phyloP scores from a whole-genome alignment of 1,140 invertebrate genomes.

The Lordiphosa collinella region DNA sequence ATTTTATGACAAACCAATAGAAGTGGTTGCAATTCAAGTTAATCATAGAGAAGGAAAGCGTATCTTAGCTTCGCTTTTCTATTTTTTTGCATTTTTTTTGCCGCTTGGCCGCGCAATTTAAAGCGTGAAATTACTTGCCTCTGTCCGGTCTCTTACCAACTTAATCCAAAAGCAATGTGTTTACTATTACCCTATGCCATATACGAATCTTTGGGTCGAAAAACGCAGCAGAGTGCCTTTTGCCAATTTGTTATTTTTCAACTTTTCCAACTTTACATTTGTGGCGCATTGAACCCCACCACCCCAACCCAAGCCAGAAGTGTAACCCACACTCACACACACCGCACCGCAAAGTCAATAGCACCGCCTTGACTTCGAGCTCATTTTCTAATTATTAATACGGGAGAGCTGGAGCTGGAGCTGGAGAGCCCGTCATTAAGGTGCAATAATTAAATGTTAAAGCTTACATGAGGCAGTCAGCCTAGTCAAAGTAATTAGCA shows the following conservation, averaged over 20 bases:
- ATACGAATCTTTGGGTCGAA: neutral
- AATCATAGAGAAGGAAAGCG: too few relatives aligned
- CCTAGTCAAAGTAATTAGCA: conserved; percentile 73
- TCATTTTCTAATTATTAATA: conserved; percentile 75
- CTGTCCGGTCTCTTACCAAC: neutral
- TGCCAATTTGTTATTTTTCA: conserved; percentile 23
- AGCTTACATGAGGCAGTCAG: conserved; percentile 58
- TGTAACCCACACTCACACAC: conserved; percentile 20
- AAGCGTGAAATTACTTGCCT: conserved; percentile 70
- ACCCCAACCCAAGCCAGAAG: conserved; percentile 32
- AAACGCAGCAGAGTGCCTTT: conserved; percentile 7
- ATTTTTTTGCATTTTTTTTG: conserved; percentile 18
- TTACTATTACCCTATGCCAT: neutral
- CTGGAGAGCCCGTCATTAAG: conserved; percentile 60
- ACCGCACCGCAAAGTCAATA: conserved; percentile 48
- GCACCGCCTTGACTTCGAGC: conserved; percentile 57
- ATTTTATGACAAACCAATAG: too few relatives aligned
- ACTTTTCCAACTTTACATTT: conserved; percentile 36
- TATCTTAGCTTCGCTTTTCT: conserved; percentile 6
- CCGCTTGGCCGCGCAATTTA: conserved; percentile 72
- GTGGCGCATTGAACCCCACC: conserved; percentile 62
- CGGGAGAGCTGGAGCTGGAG: conserved; percentile 3
- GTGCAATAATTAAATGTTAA: conserved; percentile 76
- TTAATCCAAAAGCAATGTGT: conserved; percentile 2
- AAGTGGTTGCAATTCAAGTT: too few relatives aligned